phyloP scores from a whole-genome alignment of 2,888 invertebrate genomes.

The Drosophila recens region DNA sequence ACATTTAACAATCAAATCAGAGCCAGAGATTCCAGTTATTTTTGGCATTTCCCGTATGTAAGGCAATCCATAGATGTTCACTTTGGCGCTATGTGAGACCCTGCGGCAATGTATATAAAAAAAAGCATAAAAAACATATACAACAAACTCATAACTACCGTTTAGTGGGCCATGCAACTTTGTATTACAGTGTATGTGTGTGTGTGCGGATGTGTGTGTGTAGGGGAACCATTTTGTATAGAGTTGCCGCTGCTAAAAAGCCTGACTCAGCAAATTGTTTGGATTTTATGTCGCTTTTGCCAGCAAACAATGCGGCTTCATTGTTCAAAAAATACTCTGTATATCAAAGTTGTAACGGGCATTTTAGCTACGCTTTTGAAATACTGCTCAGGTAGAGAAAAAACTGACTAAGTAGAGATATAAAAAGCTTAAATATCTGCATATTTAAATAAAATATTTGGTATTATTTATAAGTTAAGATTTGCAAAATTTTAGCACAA shows the following conservation, averaged over 20 bases:
- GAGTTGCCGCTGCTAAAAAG: constrained; percentile 59
- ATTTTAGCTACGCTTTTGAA: background rate
- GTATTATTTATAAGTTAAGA: background rate
- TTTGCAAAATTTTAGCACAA: too few relatives aligned
- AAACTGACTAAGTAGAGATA: background rate
- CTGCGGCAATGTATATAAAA: constrained; percentile 63
- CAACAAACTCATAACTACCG: constrained; percentile 59
- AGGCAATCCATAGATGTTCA: constrained; percentile 95
- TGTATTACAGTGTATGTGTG: constrained; percentile 1
- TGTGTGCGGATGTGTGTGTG: background rate
- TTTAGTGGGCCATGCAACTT: constrained; percentile 36
- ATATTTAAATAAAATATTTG: too few relatives aligned
- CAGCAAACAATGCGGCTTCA: constrained; percentile 71
- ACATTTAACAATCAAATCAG: constrained; percentile 93
- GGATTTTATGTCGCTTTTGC: constrained; percentile 76
- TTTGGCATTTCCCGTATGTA: constrained; percentile 95
- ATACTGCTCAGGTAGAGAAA: background rate
- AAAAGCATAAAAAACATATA: constrained; percentile 43
- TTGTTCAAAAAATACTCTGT: constrained; percentile 47
- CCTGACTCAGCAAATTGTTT: constrained; percentile 76
- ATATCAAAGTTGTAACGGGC: background rate
- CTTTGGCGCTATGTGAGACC: constrained; percentile 92
- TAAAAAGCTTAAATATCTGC: too few relatives aligned
- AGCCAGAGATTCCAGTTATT: constrained; percentile 94
- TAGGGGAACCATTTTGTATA: constrained; percentile 37